These are phyloP conservation scores for Scopus umbretta DNA, from an alignment of 2,113 vertebrate genomes.

Conservation along the genomic window DNA sequence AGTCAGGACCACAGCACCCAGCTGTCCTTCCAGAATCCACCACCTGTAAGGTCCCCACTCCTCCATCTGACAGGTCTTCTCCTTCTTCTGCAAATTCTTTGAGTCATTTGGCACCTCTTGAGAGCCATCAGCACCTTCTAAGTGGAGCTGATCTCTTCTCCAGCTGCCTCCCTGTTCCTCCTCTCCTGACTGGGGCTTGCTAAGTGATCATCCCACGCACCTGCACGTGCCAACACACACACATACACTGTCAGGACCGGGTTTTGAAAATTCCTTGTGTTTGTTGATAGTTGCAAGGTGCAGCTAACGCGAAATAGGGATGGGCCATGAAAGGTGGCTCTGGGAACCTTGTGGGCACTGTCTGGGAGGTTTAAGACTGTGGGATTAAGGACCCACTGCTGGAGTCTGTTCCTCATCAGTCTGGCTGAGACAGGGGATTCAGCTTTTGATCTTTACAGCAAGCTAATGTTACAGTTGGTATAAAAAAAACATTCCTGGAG, in stretches of 20 bases:
- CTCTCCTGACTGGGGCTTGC: neutral
- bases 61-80: neutral
- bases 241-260: neutral
- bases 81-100: neutral
- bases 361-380: neutral
- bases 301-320: neutral
- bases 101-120: neutral
- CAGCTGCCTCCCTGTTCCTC: neutral
- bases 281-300: neutral
- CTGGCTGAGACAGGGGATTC: neutral
- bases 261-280: neutral
- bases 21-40: neutral
- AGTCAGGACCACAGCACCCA: neutral
- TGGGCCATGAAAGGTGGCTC: neutral
- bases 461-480: too few species aligned
- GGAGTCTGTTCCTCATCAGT: neutral
- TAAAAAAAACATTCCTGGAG: neutral
- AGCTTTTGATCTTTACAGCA: neutral
- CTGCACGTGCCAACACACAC: too few species aligned
- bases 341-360: neutral
- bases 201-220: neutral
- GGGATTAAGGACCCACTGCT: neutral
- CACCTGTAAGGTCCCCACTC: fast-evolving
- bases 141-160: neutral
- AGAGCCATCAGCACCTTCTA: neutral